phyloP scores from a whole-genome alignment of 2,888 invertebrate species.

The Leucoptera coffeella region DNA sequence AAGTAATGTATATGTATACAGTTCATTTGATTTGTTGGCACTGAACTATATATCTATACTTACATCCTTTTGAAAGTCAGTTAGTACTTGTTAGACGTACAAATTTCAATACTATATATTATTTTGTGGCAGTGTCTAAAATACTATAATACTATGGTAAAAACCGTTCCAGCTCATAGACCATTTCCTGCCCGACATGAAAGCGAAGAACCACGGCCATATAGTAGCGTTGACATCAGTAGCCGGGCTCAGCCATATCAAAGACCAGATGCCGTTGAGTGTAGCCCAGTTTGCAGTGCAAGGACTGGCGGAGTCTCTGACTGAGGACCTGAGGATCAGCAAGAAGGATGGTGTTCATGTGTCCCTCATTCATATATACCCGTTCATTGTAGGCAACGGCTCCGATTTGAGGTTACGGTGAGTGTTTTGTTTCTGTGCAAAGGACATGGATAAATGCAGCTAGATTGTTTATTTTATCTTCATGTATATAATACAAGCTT shows the following conservation, averaged over 20 bases:
- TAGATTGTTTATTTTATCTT: too few relatives aligned
- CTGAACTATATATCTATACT: too few relatives aligned
- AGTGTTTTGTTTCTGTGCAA: too few relatives aligned
- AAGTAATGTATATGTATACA: too few relatives aligned
- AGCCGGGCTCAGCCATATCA: conserved; percentile 54
- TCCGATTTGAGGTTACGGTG: conserved; percentile 45
- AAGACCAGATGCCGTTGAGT: conserved; percentile 53
- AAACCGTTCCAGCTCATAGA: conserved; percentile 47
- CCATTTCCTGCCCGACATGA: conserved; percentile 56
- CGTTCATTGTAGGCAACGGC: conserved; percentile 47
- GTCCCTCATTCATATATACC: conserved; percentile 57
- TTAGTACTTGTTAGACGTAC: too few relatives aligned
- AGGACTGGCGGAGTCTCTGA: conserved; percentile 57
- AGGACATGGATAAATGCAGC: too few relatives aligned
- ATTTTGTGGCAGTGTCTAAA: too few relatives aligned
- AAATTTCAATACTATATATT: too few relatives aligned
- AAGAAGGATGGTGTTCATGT: conserved; percentile 51
- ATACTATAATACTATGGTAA: too few relatives aligned
- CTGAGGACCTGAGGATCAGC: conserved; percentile 53
- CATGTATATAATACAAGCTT: too few relatives aligned
- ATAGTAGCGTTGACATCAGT: conserved; percentile 58
- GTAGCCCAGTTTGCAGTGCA: conserved; percentile 63
- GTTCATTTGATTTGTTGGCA: too few relatives aligned
- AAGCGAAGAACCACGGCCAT: conserved; percentile 50
- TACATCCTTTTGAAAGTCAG: too few relatives aligned